phyloP scores from a whole-genome alignment of 2,113 vertebrate species.

The Rafetus swinhoei region DNA sequence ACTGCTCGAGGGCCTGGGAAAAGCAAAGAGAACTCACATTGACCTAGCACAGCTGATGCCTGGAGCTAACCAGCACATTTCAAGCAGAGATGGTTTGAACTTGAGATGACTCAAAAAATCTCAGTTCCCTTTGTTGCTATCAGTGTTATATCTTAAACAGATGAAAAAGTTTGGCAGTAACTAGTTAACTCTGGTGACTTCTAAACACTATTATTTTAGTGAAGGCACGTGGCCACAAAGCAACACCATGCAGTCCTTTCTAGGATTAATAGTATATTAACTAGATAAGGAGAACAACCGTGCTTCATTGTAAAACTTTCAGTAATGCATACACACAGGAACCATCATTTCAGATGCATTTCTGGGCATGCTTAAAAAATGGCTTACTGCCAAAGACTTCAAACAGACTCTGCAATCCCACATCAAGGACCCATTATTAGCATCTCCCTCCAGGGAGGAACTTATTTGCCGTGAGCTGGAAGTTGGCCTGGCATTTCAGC shows the following conservation, averaged over 20 bases:
- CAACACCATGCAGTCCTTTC: not conserved
- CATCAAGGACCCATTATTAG: not conserved
- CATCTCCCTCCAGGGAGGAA: slow-evolving; percentile 33
- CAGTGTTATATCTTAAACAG: not conserved
- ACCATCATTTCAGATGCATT: not conserved
- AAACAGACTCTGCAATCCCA: slow-evolving; percentile 4
- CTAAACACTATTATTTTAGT: not conserved
- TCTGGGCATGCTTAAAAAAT: not conserved
- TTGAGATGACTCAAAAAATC: not conserved
- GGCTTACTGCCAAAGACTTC: slow-evolving; percentile 20
- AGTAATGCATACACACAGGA: not conserved
- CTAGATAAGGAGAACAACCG: not conserved
- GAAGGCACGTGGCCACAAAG: not conserved
- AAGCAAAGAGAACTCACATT: not conserved
- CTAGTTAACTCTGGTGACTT: not conserved
- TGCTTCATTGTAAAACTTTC: slow-evolving; percentile 22
- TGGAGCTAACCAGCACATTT: not conserved
- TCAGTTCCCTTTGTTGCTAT: not conserved
- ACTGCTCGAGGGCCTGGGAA: slow-evolving; percentile 25
- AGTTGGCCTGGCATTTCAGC: slow-evolving; percentile 31
- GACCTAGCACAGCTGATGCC: not conserved
- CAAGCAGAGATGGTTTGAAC: not conserved
- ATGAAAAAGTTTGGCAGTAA: not conserved
- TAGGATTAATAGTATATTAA: not conserved
- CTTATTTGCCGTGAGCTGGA: slow-evolving; percentile 43